Evolutionary conservation across 2,888 invertebrate species (phyloP).

Genomic region (Cataglyphis rosenhaueri): DNA sequence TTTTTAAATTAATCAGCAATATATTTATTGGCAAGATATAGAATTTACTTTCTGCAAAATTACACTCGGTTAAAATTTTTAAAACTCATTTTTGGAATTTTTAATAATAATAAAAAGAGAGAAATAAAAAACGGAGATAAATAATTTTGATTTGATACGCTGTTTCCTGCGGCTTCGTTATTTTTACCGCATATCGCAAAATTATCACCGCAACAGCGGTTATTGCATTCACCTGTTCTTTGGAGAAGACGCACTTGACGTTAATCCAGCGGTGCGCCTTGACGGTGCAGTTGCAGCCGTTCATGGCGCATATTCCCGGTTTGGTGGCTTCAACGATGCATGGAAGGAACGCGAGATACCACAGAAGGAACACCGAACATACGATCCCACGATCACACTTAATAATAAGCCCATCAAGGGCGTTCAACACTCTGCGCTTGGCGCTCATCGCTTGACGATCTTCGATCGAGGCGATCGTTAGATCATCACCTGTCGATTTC

Average conservation of each 20-base stretch:
- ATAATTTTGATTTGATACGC: conserved; percentile 1
- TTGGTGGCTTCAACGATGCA: conserved; percentile 68
- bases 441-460: conserved; percentile 61
- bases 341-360: conserved; percentile 71
- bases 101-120: background rate
- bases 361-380: conserved; percentile 73
- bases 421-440: conserved; percentile 68
- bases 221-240: conserved; percentile 87
- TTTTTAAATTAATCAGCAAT: background rate
- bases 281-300: conserved; percentile 88
- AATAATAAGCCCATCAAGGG: conserved; percentile 67
- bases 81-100: background rate
- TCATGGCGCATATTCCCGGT: conserved; percentile 87
- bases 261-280: conserved; percentile 88
- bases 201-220: background rate
- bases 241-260: conserved; percentile 89
- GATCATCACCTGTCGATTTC: conserved; percentile 32
- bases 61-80: background rate
- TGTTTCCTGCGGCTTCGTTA: background rate
- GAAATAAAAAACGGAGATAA: background rate
- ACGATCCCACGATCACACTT: conserved; percentile 76
- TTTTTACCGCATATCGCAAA: background rate
- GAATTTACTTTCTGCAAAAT: background rate
- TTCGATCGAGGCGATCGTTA: conserved; percentile 36
- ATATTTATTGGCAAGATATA: background rate